Percentiles rank a stretch among this genome's conserved stretches.
Conservation (phyloP, 1,140 invertebrate species). For the Papilio aristodemus region DNA sequence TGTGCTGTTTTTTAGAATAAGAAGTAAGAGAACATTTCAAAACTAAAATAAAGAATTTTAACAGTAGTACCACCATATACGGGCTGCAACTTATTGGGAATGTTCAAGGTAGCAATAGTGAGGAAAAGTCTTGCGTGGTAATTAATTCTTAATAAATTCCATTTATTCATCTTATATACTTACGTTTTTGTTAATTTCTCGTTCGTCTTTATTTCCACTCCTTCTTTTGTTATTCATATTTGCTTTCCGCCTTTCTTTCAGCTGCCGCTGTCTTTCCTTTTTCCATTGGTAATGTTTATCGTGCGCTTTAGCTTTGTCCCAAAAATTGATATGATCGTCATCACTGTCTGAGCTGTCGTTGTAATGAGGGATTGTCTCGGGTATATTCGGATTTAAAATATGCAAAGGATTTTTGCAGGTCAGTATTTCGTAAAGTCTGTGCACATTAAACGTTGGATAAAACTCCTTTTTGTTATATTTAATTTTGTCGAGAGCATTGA, state of each 20-base stretch:
- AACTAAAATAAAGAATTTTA: no score
- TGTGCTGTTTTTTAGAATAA: background rate
- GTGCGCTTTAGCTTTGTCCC: slow-evolving; percentile 69
- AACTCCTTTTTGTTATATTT: slow-evolving; percentile 82
- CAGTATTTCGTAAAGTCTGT: slow-evolving; percentile 83
- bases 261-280: slow-evolving; percentile 66
- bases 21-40: no score
- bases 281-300: slow-evolving; percentile 78
- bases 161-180: no score
- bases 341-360: slow-evolving; percentile 67
- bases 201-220: slow-evolving; percentile 45
- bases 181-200: slow-evolving; percentile 63
- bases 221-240: slow-evolving; percentile 59
- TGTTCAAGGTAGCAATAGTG: no score
- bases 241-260: slow-evolving; percentile 71
- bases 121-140: no score
- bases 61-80: no score
- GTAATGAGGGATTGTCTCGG: slow-evolving; percentile 44
- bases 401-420: slow-evolving; percentile 77
- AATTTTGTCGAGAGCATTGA: slow-evolving; percentile 85
- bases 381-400: slow-evolving; percentile 75
- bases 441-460: slow-evolving; percentile 84
- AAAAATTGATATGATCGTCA: slow-evolving; percentile 67
- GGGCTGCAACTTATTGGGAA: no score
- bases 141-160: no score